Conservation (phyloP, 2,797 vertebrate species). For the Tapera naevia region DNA sequence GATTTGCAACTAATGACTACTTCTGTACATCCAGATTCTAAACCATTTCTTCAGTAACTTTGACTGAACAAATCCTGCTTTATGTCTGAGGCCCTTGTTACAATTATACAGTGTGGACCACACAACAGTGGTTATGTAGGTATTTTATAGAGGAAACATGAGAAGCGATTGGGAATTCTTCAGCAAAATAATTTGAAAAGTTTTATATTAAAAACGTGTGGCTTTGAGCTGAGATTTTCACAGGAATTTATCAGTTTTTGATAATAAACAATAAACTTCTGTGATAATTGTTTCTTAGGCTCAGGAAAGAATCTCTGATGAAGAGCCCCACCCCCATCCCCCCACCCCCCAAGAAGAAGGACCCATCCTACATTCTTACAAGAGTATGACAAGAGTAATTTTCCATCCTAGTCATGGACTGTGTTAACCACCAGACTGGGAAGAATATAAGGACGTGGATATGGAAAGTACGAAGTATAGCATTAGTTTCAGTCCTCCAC, state of each 20-base stretch:
- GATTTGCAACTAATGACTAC: neutral
- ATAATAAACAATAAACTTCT: neutral
- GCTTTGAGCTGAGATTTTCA: neutral
- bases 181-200: neutral
- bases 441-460: neutral
- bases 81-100: neutral
- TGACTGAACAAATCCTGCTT: neutral
- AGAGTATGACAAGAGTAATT: neutral
- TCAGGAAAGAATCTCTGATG: neutral
- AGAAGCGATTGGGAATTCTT: neutral
- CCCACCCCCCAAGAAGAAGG: neutral
- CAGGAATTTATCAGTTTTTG: neutral
- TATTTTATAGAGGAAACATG: neutral
- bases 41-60: neutral
- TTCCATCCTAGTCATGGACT: neutral
- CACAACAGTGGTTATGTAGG: neutral
- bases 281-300: neutral
- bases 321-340: no score
- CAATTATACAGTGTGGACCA: neutral
- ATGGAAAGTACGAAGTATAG: neutral
- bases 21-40: neutral
- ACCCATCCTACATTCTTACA: neutral
- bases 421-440: neutral
- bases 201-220: neutral
- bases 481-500: neutral